A percentile compares a stretch with the other conserved stretches of the same genome.
Conservation (phyloP, 2,797 vertebrate species). For the Fistularia tabacaria region DNA sequence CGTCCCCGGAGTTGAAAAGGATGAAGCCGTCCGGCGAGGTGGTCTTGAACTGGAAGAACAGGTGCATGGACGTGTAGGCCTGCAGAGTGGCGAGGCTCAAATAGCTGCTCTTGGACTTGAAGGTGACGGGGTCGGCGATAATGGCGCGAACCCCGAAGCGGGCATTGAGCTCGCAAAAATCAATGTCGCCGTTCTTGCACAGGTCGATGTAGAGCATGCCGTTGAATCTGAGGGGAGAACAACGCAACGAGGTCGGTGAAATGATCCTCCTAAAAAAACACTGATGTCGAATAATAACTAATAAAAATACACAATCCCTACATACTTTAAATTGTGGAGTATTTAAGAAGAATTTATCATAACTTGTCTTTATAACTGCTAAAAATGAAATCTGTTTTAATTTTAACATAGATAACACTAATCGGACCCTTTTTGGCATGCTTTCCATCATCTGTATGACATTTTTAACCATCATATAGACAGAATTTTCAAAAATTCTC, state of each 20-base stretch:
- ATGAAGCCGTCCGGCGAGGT: constrained; percentile 95
- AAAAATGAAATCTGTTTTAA: no score
- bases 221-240: constrained; percentile 81
- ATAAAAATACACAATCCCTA: background rate
- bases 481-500: no score
- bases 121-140: constrained; percentile 96
- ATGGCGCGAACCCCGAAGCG: constrained; percentile 96
- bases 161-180: constrained; percentile 95
- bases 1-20: constrained; percentile 95
- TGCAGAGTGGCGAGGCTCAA: constrained; percentile 94
- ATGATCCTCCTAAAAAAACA: background rate
- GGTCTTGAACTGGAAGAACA: constrained; percentile 99
- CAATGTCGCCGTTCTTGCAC: constrained; percentile 98
- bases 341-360: no score
- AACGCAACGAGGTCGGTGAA: background rate
- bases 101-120: constrained; percentile 97
- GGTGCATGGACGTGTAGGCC: constrained; percentile 98
- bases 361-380: no score
- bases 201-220: constrained; percentile 97
- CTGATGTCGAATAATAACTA: background rate
- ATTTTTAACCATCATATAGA: no score
- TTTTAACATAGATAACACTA: no score
- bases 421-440: no score
- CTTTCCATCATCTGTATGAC: no score
- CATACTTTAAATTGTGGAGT: no score